Evolutionary conservation across 2,888 invertebrate species (phyloP).

Genomic region (Ophonus ardosiacus): DNA sequence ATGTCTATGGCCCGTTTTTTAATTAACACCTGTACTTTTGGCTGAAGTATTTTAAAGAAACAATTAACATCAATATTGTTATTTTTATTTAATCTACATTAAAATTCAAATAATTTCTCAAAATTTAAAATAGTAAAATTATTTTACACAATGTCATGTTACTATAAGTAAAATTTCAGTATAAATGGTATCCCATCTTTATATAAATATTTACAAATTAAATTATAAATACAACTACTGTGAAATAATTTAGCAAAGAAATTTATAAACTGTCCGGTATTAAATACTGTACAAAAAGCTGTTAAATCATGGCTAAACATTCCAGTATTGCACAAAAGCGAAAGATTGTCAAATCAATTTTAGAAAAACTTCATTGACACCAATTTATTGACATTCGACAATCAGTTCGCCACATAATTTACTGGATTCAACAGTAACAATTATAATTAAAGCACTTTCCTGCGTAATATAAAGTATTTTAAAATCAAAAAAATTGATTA

Average conservation of each 20-base stretch:
- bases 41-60: not conserved
- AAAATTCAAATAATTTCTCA: conserved; percentile 19
- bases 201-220: conserved; percentile 43
- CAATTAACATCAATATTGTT: not conserved
- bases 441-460: conserved; percentile 52
- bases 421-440: conserved; percentile 45
- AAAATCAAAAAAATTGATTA: conserved; percentile 45
- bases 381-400: conserved; percentile 38
- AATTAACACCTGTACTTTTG: too few relatives aligned
- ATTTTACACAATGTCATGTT: conserved; percentile 22
- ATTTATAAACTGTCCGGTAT: conserved; percentile 10
- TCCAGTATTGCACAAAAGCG: conserved; percentile 57
- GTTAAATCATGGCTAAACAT: conserved; percentile 27
- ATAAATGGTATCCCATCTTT: conserved; percentile 39
- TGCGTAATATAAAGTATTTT: conserved; percentile 35
- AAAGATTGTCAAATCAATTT: conserved; percentile 11
- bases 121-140: conserved; percentile 21
- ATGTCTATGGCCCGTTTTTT: too few relatives aligned
- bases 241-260: not conserved
- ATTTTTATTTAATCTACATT: conserved; percentile 23
- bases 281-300: conserved; percentile 35
- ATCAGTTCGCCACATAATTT: conserved; percentile 24
- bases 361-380: not conserved
- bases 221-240: conserved; percentile 22
- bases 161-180: conserved; percentile 25